These are phyloP conservation scores for Thymelicus lineola DNA, from an alignment of 2,888 invertebrate genomes.

Conservation along the genomic window DNA sequence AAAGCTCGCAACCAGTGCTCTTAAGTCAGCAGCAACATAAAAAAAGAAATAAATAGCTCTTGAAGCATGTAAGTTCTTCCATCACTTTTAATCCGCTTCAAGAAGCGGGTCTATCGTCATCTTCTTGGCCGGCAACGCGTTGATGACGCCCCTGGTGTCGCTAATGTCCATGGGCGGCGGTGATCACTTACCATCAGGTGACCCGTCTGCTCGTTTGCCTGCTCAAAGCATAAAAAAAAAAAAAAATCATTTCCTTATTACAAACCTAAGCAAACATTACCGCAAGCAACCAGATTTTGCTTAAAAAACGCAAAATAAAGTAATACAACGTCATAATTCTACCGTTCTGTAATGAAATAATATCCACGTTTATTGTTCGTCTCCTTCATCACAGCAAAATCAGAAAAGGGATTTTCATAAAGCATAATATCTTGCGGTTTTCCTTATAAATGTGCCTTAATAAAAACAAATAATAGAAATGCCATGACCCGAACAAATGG, in stretches of 20 bases:
- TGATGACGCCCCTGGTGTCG: too few species aligned
- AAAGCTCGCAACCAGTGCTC: slow-evolving; percentile 8
- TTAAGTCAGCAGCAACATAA: slow-evolving; percentile 24
- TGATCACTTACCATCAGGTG: too few species aligned
- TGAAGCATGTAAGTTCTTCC: too few species aligned
- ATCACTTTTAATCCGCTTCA: too few species aligned
- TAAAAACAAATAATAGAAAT: slow-evolving; percentile 74
- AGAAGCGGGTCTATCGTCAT: too few species aligned
- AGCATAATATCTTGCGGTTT: slow-evolving; percentile 64
- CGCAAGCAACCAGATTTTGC: background rate
- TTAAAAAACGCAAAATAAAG: slow-evolving; percentile 37
- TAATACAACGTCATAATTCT: slow-evolving; percentile 4
- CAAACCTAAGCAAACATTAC: background rate
- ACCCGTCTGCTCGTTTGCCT: too few species aligned
- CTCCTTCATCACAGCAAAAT: slow-evolving; percentile 52
- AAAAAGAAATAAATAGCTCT: too few species aligned
- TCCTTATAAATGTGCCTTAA: slow-evolving; percentile 72
- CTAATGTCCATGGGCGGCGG: too few species aligned
- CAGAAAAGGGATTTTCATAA: slow-evolving; percentile 56
- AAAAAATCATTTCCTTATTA: too few species aligned
- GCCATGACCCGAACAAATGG: slow-evolving; percentile 70
- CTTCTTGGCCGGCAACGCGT: too few species aligned
- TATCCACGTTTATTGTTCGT: slow-evolving; percentile 54
- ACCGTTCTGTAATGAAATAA: slow-evolving; percentile 44
- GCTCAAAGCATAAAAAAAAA: too few species aligned